These are phyloP conservation scores for Noctua janthe DNA, from an alignment of 2,888 invertebrate genomes.

Conservation along the genomic window DNA sequence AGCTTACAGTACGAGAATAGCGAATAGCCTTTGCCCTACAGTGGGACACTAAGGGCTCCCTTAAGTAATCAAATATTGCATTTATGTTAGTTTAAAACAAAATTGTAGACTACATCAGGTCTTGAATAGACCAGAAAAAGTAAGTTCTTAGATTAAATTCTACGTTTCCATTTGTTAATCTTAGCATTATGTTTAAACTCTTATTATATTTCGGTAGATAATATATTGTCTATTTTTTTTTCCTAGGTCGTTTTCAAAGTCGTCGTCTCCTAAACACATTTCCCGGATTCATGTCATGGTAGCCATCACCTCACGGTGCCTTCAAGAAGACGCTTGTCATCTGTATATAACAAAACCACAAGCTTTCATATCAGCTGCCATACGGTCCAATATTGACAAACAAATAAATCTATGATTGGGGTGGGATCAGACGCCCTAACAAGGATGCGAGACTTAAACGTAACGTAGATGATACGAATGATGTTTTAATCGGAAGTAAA, in stretches of 20 bases:
- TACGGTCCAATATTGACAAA: slow-evolving; percentile 89
- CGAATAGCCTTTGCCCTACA: not conserved
- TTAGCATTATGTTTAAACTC: not conserved
- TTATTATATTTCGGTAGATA: not conserved
- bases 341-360: slow-evolving; percentile 79
- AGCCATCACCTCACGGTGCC: slow-evolving; percentile 33
- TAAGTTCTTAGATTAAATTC: not conserved
- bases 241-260: slow-evolving; percentile 19
- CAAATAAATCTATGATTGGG: slow-evolving; percentile 69
- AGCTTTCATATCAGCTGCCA: slow-evolving; percentile 84
- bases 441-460: not conserved
- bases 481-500: not conserved
- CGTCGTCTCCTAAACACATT: slow-evolving; percentile 48
- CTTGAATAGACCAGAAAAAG: not conserved
- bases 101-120: not conserved
- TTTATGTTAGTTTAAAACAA: not conserved
- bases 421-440: not conserved
- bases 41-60: not conserved
- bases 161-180: not conserved
- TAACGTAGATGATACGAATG: not conserved
- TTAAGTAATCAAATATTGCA: not conserved
- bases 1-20: not conserved
- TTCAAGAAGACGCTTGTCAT: slow-evolving; percentile 61
- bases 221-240: not conserved
- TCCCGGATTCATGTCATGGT: slow-evolving; percentile 44